Percentiles rank a stretch among this genome's conserved stretches.
phyloP scores from a whole-genome alignment of 2,797 vertebrate species.

The Miichthys miiuy region DNA sequence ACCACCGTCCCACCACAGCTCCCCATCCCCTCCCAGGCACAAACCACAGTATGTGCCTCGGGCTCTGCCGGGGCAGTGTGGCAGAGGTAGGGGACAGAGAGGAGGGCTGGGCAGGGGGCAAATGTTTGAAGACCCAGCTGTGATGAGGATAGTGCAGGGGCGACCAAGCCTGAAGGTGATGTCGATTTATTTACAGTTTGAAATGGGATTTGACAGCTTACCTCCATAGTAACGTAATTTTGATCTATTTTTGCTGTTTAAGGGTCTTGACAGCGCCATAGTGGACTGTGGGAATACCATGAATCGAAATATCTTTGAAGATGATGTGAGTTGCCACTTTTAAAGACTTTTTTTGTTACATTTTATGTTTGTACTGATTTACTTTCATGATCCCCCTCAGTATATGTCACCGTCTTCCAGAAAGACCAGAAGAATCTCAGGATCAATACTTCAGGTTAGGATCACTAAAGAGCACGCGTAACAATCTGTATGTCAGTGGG shows the following conservation, averaged over 20 bases:
- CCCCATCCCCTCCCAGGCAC: conserved; percentile 54
- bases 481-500: neutral
- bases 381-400: conserved; percentile 45
- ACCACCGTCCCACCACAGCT: conserved; percentile 29
- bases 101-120: conserved; percentile 63
- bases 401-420: conserved; percentile 73
- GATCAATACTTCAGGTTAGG: conserved; percentile 84
- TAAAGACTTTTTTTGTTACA: neutral
- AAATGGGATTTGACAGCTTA: neutral
- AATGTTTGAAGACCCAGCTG: conserved; percentile 90
- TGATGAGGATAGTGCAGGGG: conserved; percentile 88
- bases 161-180: conserved; percentile 87
- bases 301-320: conserved; percentile 74
- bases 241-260: conserved; percentile 3
- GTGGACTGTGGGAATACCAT: conserved; percentile 86
- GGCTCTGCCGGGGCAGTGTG: conserved; percentile 28
- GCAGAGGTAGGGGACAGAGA: conserved; percentile 59
- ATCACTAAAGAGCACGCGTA: neutral
- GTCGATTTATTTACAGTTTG: neutral
- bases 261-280: conserved; percentile 91
- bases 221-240: neutral
- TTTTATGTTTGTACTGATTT: neutral
- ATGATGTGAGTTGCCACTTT: conserved; percentile 77
- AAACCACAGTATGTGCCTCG: conserved; percentile 34
- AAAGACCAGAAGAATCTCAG: conserved; percentile 66